These are phyloP conservation scores for Coptodon rendalli DNA, from an alignment of 2,113 vertebrate genomes.

Conservation along the genomic window DNA sequence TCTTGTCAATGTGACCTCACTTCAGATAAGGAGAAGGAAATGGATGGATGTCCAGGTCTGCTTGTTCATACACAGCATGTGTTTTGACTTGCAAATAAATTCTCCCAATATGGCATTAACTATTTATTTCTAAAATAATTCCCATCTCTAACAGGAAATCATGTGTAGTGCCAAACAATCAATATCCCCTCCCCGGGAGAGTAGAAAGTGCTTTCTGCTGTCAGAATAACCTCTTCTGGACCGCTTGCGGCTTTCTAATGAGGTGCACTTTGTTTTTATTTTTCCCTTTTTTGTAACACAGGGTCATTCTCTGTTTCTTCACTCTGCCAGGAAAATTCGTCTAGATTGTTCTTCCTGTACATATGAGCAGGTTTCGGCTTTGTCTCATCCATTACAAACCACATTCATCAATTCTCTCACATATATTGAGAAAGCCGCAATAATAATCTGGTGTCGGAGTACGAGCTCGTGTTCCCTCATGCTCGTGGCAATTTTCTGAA, in stretches of 20 bases:
- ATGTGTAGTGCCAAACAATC: neutral
- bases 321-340: neutral
- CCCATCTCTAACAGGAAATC: neutral
- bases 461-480: neutral
- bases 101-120: neutral
- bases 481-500: neutral
- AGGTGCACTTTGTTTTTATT: neutral
- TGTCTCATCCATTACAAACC: neutral
- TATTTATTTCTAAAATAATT: neutral
- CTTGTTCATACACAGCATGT: neutral
- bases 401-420: neutral
- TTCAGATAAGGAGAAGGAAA: neutral
- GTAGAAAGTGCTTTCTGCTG: neutral
- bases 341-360: neutral
- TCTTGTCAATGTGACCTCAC: neutral
- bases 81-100: neutral
- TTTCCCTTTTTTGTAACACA: neutral
- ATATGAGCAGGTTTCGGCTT: neutral
- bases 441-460: neutral
- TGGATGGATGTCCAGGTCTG: neutral
- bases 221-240: neutral
- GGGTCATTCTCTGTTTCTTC: neutral
- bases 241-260: neutral
- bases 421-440: neutral
- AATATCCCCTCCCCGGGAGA: neutral